phyloP scores from a whole-genome alignment of 1,140 invertebrate genomes.

The Drosophila rufa region DNA sequence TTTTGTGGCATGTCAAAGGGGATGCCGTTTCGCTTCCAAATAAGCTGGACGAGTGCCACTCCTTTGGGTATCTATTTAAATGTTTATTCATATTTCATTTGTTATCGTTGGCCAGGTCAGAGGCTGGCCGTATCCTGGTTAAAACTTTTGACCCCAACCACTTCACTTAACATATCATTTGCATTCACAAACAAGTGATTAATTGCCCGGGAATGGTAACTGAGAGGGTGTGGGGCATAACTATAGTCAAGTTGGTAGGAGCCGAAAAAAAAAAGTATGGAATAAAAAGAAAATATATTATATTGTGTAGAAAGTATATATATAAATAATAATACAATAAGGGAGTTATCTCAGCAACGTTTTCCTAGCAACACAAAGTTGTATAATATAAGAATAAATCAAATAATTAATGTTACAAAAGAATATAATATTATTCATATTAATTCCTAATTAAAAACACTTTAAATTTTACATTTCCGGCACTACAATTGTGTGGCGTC shows the following conservation, averaged over 20 bases:
- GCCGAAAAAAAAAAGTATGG: too few species aligned
- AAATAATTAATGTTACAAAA: too few species aligned
- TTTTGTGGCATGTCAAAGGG: slow-evolving; percentile 28
- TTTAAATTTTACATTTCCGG: not conserved
- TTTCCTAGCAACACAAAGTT: too few species aligned
- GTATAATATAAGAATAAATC: too few species aligned
- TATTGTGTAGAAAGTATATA: too few species aligned
- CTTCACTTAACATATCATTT: slow-evolving; percentile 25
- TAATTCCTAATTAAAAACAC: not conserved
- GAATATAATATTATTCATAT: not conserved
- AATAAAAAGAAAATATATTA: too few species aligned
- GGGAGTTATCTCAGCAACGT: too few species aligned
- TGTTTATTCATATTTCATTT: slow-evolving; percentile 47
- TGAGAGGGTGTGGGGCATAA: not conserved
- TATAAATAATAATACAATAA: too few species aligned
- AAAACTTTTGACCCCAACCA: slow-evolving; percentile 3
- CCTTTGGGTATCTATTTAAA: slow-evolving; percentile 26
- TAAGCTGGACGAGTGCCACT: slow-evolving; percentile 5
- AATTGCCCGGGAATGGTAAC: slow-evolving; percentile 14
- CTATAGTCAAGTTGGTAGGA: too few species aligned
- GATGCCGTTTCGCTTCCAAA: not conserved
- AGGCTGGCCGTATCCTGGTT: not conserved
- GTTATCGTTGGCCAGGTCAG: slow-evolving; percentile 36
- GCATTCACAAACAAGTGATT: slow-evolving; percentile 30
- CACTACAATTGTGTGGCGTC: not conserved